Percentiles rank a stretch among this genome's conserved stretches.
Evolutionary conservation across 2,888 invertebrate genomes (phyloP).

Genomic region (Onchidella celtica): DNA sequence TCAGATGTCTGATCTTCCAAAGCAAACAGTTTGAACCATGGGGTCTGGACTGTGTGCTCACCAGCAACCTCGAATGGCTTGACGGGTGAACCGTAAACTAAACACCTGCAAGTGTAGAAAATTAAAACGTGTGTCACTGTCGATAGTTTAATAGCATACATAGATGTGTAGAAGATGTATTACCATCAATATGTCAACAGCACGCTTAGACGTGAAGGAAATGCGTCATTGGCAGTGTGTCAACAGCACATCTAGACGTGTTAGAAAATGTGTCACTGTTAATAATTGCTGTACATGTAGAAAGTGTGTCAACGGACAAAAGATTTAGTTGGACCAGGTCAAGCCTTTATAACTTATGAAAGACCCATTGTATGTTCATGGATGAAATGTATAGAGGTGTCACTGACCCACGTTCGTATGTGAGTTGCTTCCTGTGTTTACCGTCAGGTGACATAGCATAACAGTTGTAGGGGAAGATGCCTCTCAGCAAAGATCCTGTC

Average conservation of each 20-base stretch:
- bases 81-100: not conserved
- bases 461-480: slow-evolving; percentile 22
- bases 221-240: no score
- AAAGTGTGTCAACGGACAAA: no score
- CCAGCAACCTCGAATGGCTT: not conserved
- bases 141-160: no score
- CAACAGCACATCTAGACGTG: no score
- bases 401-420: slow-evolving; percentile 18
- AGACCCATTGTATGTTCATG: no score
- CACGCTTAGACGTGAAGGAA: no score
- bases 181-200: not conserved
- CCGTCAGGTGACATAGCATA: not conserved
- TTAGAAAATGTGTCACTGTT: no score
- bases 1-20: slow-evolving; percentile 17
- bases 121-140: no score
- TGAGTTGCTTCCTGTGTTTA: not conserved
- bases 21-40: slow-evolving; percentile 33
- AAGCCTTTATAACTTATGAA: no score
- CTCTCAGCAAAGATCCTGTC: slow-evolving; percentile 14
- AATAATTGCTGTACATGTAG: no score
- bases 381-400: not conserved
- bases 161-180: not conserved
- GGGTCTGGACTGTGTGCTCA: not conserved
- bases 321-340: no score
- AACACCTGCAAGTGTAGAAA: not conserved